Percentiles rank a stretch among this genome's conserved stretches.
phyloP scores from a whole-genome alignment of 2,797 vertebrate genomes.

The Erithacus rubecula region DNA sequence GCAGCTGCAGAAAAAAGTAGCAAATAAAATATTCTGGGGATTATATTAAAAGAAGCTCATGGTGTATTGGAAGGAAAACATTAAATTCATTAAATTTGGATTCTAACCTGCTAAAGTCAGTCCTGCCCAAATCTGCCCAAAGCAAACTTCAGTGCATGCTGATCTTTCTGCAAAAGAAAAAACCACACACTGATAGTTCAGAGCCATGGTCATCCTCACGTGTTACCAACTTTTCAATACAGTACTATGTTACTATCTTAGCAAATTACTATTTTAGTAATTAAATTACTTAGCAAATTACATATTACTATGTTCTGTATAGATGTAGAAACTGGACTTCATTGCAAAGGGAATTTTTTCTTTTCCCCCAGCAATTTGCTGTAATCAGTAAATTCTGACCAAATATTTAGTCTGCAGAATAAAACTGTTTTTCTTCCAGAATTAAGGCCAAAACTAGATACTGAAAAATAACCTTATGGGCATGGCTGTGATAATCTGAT shows the following conservation, averaged over 20 bases:
- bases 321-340: not conserved
- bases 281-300: not conserved
- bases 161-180: not conserved
- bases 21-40: not conserved
- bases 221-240: not conserved
- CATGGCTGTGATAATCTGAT: slow-evolving; percentile 28
- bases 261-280: too few relatives aligned
- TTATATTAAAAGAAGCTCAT: not conserved
- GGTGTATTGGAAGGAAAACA: not conserved
- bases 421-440: not conserved
- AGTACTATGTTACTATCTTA: not conserved
- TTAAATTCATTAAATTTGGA: not conserved
- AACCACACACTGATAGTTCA: not conserved
- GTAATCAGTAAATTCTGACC: not conserved
- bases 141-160: not conserved
- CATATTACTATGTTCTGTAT: not conserved
- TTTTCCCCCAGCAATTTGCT: not conserved
- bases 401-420: not conserved
- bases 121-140: not conserved
- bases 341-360: not conserved
- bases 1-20: not conserved
- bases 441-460: not conserved
- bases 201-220: not conserved
- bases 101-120: not conserved
- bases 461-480: not conserved